Evolutionary conservation across 37 sponge, comb jelly and placozoan genomes (phyloP), one percentile per base, ranked within the genome.

Genomic region (Cladorhizidae sp.): DNA sequence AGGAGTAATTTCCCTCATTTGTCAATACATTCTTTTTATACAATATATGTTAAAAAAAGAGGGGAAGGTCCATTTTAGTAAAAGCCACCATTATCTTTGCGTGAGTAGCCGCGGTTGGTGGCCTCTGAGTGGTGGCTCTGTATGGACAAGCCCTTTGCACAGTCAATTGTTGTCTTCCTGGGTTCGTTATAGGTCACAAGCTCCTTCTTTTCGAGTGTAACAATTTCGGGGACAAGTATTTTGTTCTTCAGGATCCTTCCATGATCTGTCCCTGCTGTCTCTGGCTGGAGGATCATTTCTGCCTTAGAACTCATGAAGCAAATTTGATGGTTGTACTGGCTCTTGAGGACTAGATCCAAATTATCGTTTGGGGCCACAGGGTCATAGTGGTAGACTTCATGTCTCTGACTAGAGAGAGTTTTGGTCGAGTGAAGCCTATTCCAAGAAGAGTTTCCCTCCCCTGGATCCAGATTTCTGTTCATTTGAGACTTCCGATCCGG

Each of bases 41-140:
- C 49, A 45, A 45, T 45, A 45, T 45, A 12, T 45, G 49, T 9
- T n/a, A n/a, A n/a, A n/a, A n/a, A n/a, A n/a, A n/a, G n/a, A n/a
- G n/a, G n/a, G n/a, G n/a, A n/a, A n/a, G n/a, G n/a, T n/a, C n/a
- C n/a, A n/a, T 88, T 89, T 2, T 96, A 89, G 75, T 90, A 98
- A 67, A 98, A 98, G 21, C 97, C 99, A 36, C 99, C 99, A 80
- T 98, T 97, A 76, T 85, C 82, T 81, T 98, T 98, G 55, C 99
- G 73, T 2, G 99, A 98, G 77, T 94, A 98, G 17, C 99, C 99
- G 36, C 90, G 88, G 80, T 98, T 98, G 0, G 99, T 98, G 36
- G 89, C 90, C 40, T 94, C 91, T 18, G 83, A 85, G 75, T 97
- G 98, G 52, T 97, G 98, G 71, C 98, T 90, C 80, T 92, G 95